Percentiles rank a stretch among this genome's conserved stretches.
Evolutionary conservation across 2,888 invertebrate genomes (phyloP).

Genomic region (Frankliniella fusca): DNA sequence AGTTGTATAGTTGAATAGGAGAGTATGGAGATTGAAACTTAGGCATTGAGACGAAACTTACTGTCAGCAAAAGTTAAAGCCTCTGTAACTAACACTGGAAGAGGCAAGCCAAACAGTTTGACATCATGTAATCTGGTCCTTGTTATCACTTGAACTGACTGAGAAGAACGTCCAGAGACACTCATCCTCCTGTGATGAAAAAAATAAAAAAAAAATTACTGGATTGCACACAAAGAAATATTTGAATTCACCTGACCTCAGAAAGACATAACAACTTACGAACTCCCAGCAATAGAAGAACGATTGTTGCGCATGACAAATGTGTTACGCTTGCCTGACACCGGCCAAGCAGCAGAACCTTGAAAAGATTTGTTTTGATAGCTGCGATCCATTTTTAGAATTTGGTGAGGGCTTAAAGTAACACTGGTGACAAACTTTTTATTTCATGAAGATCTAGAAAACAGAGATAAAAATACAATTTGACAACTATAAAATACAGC

Average conservation of each 20-base stretch:
- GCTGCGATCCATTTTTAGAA: neutral
- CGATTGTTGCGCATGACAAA: slow-evolving; percentile 13
- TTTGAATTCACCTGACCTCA: too few relatives aligned
- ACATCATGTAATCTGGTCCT: slow-evolving; percentile 69
- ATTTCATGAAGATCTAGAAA: neutral
- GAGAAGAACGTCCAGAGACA: slow-evolving; percentile 59
- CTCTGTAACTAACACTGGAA: slow-evolving; percentile 86
- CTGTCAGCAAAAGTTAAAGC: slow-evolving; percentile 75
- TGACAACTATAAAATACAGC: neutral
- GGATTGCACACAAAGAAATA: neutral
- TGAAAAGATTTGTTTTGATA: neutral
- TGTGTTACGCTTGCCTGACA: neutral
- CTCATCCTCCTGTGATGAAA: slow-evolving; percentile 51
- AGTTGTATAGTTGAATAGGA: too few relatives aligned
- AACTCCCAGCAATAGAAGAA: neutral
- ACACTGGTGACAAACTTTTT: neutral
- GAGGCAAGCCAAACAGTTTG: slow-evolving; percentile 73
- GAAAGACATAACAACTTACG: neutral
- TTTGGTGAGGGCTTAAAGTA: neutral
- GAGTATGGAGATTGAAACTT: too few relatives aligned
- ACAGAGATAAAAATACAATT: neutral
- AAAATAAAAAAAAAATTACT: neutral
- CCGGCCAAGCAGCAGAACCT: neutral
- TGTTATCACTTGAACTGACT: slow-evolving; percentile 69
- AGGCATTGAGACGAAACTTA: slow-evolving; percentile 44